Evolutionary conservation across 2,797 vertebrate species (phyloP), one percentile per base, ranked within the genome.

Genomic region (Crossoptilon crossoptilon): DNA sequence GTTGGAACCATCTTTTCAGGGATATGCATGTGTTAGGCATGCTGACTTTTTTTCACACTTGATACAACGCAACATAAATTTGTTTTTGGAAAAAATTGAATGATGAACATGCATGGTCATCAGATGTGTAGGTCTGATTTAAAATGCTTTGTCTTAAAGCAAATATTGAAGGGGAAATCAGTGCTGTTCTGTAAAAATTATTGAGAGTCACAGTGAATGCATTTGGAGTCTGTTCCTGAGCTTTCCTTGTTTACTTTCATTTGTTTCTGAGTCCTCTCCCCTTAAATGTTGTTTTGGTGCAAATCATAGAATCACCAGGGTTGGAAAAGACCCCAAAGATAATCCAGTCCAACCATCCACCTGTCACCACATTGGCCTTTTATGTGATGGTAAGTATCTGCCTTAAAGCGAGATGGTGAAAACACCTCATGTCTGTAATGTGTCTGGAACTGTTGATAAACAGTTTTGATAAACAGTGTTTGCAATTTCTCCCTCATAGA

Each of bases 111-210:
- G 3, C 5, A 8, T 64, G 60, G 49, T 88, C 12, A 31, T 22
- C 4, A 70, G 6, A 26, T 14, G 3, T 3, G 29, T 21, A 27
- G 56, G 37, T 41, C 4, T 91, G 49, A 44, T n/a, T 43, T 43
- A 41, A 33, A 74, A n/a, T 48, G 7, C 9, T 43, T 29, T 55
- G 62, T 39, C 37, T 37, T 75, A 1, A 5, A 41, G 63, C 24
- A 69, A 60, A 27, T 16, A 12, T 29, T 44, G 59, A 59, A 63
- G 33, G 23, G 31, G 39, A 79, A 84, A 39, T 62, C 8, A 59
- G 17, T 1, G 1, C 1, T 41, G 37, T 23, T 5, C 35, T 0
- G 0, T 72, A 56, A 18, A 58, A 48, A 46, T 49, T 31, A 27
- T 16, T 37, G 12, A 1, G 5, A 64, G 35, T 48, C 13, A 11